These are phyloP conservation scores for Sternarchorhynchus goeldii DNA, from an alignment of 2,797 vertebrate species.

Conservation along the genomic window DNA sequence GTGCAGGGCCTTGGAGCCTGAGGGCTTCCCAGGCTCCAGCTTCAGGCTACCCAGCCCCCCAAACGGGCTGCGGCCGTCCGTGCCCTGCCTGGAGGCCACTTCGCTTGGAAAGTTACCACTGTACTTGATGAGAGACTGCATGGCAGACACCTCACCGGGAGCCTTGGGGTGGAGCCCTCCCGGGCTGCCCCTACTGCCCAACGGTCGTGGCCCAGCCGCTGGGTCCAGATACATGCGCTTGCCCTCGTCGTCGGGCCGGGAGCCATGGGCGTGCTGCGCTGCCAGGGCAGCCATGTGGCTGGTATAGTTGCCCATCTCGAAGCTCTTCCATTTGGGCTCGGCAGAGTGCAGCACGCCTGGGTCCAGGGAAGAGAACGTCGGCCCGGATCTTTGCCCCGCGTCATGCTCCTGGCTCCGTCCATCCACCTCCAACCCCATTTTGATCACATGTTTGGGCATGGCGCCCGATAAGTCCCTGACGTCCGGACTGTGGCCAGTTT, in stretches of 20 bases:
- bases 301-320: slow-evolving; percentile 89
- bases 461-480: slow-evolving; percentile 68
- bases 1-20: slow-evolving; percentile 74
- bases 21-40: slow-evolving; percentile 65
- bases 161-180: slow-evolving; percentile 65
- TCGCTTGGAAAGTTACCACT: slow-evolving; percentile 92
- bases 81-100: slow-evolving; percentile 72
- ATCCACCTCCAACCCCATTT: slow-evolving; percentile 75
- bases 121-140: slow-evolving; percentile 98
- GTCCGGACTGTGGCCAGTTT: slow-evolving; percentile 81
- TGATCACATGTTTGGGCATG: slow-evolving; percentile 80
- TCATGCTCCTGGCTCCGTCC: slow-evolving; percentile 74
- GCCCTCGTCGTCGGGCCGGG: slow-evolving; percentile 80
- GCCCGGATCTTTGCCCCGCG: slow-evolving; percentile 66
- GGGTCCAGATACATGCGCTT: slow-evolving; percentile 88
- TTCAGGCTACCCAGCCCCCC: slow-evolving; percentile 84
- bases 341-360: slow-evolving; percentile 67
- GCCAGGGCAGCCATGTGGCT: slow-evolving; percentile 92
- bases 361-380: slow-evolving; percentile 75
- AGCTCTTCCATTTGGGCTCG: slow-evolving; percentile 91
- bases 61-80: slow-evolving; percentile 83
- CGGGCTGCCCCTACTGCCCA: slow-evolving; percentile 57
- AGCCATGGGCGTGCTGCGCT: slow-evolving; percentile 81
- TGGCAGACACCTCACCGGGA: slow-evolving; percentile 86
- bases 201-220: slow-evolving; percentile 70